Base-by-base conservation (phyloP, 2,113 vertebrate genomes). In the Brachyhypopomus gauderio region DNA sequence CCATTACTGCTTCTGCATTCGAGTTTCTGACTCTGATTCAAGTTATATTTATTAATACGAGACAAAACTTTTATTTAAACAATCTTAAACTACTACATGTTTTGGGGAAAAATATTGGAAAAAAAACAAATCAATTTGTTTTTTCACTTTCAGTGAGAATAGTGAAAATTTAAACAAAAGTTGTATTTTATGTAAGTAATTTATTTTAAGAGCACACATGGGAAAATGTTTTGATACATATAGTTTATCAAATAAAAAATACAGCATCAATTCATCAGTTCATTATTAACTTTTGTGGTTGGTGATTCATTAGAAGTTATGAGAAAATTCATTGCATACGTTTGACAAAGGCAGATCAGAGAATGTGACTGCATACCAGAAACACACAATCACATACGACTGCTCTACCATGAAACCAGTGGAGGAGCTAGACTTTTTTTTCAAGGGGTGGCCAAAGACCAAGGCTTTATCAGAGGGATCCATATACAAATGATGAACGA, bases 121-220 rank as follows among this genome's bases (percentile, higher is more conserved):
- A 52, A 3, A 52, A 52, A 3, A 25, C n/a, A n/a, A n/a, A n/a
- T n/a, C n/a, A n/a, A n/a, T n/a, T n/a, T n/a, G n/a, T n/a, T n/a
- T n/a, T n/a, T 5, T 25, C 19, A 60, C n/a, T 11, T 60, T n/a
- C 58, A 60, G 14, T 8, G 19, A 20, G 5, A 36, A 67, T 20
- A 38, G 30, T 20, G 64, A 67, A 16, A 5, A 36, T 2, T 2
- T 6, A 34, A 67, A 67, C 36, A 67, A 17, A 5, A 5, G 14
- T 34, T 70, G 9, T 41, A 52, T 52, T 52, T 52, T 8, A 38
- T 48, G 6, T 12, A 14, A 67, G 2, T 41, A 2, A 41, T 70
- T 70, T 70, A 41, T 22, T 70, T 70, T 38, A n/a, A 70, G 66
- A 41, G 19, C 64, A 67, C 8, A 70, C 36, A 41, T 19, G n/a